Evolutionary conservation across 2,888 invertebrate species (phyloP).

Genomic region (Drosophila percnosoma): DNA sequence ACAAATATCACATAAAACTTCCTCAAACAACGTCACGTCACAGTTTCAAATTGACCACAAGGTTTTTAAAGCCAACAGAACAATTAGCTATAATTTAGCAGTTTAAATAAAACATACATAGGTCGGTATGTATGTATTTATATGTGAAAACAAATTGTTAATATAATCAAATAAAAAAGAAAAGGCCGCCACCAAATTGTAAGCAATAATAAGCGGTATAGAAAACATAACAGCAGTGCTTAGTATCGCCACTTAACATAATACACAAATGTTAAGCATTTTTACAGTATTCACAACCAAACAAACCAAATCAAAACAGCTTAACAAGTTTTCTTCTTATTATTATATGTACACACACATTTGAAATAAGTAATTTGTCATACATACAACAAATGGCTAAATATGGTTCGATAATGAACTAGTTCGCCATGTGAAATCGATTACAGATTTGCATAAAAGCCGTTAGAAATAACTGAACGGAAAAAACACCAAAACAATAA

Average conservation of each 20-base stretch:
- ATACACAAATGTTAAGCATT: slow-evolving; percentile 14
- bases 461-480: slow-evolving; percentile 15
- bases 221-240: slow-evolving; percentile 19
- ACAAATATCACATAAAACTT: slow-evolving; percentile 64
- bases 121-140: slow-evolving; percentile 32
- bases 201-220: slow-evolving; percentile 12
- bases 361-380: slow-evolving; percentile 8
- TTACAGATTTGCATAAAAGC: slow-evolving; percentile 20
- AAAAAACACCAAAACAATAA: slow-evolving; percentile 21
- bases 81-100: slow-evolving; percentile 30
- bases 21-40: slow-evolving; percentile 80
- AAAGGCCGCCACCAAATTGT: slow-evolving; percentile 37
- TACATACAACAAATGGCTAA: slow-evolving; percentile 13
- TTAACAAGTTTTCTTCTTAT: not conserved
- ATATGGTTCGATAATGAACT: slow-evolving; percentile 29
- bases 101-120: slow-evolving; percentile 24
- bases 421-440: slow-evolving; percentile 24
- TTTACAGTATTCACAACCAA: slow-evolving; percentile 7
- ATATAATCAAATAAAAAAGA: slow-evolving; percentile 22
- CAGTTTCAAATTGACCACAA: slow-evolving; percentile 82
- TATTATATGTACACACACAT: slow-evolving; percentile 1
- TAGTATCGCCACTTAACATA: slow-evolving; percentile 26
- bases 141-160: slow-evolving; percentile 19
- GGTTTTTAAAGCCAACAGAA: slow-evolving; percentile 41
- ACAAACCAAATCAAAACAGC: slow-evolving; percentile 17